phyloP scores from a whole-genome alignment of 2,888 invertebrate genomes.

The Phyllotreta striolata region DNA sequence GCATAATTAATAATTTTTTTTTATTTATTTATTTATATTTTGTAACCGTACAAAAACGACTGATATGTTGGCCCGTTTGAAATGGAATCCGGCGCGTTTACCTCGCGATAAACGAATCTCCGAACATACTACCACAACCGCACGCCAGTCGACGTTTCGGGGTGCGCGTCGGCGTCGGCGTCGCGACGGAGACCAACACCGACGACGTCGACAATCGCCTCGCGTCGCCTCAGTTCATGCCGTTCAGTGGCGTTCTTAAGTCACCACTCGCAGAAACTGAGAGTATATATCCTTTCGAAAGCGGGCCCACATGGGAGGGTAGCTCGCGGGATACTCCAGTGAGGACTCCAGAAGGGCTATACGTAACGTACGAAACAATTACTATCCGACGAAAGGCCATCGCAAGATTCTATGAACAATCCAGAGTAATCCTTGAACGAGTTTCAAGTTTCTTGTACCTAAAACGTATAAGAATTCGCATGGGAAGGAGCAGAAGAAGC shows the following conservation, averaged over 20 bases:
- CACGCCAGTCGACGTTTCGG: conserved; percentile 54
- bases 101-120: conserved; percentile 53
- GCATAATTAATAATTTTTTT: conserved; percentile 41
- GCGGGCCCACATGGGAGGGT: neutral
- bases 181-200: conserved; percentile 38
- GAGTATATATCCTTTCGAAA: conserved; percentile 1
- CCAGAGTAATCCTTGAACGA: too few relatives aligned
- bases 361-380: too few relatives aligned
- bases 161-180: conserved; percentile 34
- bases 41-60: conserved; percentile 39
- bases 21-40: conserved; percentile 33
- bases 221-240: conserved; percentile 51
- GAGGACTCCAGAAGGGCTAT: too few relatives aligned
- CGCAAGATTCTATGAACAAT: too few relatives aligned
- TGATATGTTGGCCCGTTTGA: conserved; percentile 53
- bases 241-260: conserved; percentile 46
- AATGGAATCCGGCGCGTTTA: conserved; percentile 49
- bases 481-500: too few relatives aligned
- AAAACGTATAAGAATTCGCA: too few relatives aligned
- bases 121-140: conserved; percentile 58
- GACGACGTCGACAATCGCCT: conserved; percentile 45
- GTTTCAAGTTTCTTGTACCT: too few relatives aligned
- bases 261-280: neutral
- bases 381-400: too few relatives aligned
- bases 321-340: too few relatives aligned